Conservation (phyloP, 1,140 invertebrate genomes). For the Archivesica marissinica region DNA sequence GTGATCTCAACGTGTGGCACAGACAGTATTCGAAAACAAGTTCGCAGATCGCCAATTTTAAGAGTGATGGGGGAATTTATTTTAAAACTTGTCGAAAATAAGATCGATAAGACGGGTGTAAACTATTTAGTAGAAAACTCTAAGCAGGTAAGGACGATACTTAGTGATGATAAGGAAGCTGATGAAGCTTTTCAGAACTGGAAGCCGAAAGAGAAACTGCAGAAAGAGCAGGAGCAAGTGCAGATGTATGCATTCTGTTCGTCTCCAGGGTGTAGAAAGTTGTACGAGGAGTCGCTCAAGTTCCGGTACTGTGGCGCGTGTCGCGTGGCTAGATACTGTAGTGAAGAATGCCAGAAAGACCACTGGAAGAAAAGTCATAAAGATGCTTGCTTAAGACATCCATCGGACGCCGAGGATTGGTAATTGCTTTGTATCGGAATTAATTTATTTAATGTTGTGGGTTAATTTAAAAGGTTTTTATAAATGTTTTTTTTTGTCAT, state of each 20-base stretch:
- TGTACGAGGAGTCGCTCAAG: conserved; percentile 47
- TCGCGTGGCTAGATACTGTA: conserved; percentile 69
- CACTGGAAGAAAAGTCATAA: conserved; percentile 73
- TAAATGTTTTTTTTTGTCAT: too few relatives aligned
- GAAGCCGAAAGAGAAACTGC: conserved; percentile 64
- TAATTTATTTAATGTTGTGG: too few relatives aligned
- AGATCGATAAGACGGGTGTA: not conserved
- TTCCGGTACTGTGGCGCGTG: conserved; percentile 72
- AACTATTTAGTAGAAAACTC: conserved; percentile 27
- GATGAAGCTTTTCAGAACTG: conserved; percentile 53
- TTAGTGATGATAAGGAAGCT: conserved; percentile 28
- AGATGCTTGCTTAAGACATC: conserved; percentile 57
- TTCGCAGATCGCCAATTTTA: conserved; percentile 51
- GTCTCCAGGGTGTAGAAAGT: conserved; percentile 64
- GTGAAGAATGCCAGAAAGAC: conserved; percentile 70
- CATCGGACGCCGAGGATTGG: not conserved
- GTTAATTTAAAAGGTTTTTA: too few relatives aligned
- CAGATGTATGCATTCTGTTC: conserved; percentile 64
- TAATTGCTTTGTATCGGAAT: too few relatives aligned
- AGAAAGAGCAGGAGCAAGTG: conserved; percentile 50
- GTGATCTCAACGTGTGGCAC: conserved; percentile 49
- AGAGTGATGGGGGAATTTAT: conserved; percentile 54
- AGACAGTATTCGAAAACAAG: conserved; percentile 27
- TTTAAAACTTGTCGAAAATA: conserved; percentile 13
- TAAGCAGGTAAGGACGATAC: conserved; percentile 3